phyloP scores from a whole-genome alignment of 2,113 vertebrate species.

The Glaucidium brasilianum region DNA sequence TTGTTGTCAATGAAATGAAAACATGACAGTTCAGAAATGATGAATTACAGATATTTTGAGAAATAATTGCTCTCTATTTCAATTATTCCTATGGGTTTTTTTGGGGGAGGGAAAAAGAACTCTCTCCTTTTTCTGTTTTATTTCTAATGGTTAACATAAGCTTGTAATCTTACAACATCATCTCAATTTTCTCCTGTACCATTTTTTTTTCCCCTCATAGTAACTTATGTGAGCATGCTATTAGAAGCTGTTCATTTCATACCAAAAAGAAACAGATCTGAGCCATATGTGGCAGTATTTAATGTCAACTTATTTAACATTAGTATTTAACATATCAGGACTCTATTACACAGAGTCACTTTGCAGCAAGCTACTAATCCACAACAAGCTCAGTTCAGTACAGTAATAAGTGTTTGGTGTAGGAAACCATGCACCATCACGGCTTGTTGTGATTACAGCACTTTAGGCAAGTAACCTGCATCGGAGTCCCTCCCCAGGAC shows the following conservation, averaged over 20 bases:
- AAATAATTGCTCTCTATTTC: background rate
- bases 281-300: background rate
- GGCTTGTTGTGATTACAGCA: background rate
- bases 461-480: background rate
- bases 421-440: background rate
- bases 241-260: conserved; percentile 9
- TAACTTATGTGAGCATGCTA: background rate
- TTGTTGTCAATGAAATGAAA: background rate
- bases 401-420: background rate
- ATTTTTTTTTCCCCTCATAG: background rate
- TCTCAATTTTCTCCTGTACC: background rate
- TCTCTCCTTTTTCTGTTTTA: background rate
- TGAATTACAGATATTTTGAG: background rate
- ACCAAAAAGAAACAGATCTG: background rate
- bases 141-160: background rate
- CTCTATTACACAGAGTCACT: background rate
- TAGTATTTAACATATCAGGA: background rate
- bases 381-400: background rate
- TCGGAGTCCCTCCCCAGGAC: background rate
- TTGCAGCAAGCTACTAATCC: background rate
- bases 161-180: background rate
- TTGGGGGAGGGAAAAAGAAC: background rate
- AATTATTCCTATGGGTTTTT: background rate
- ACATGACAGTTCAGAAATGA: background rate
- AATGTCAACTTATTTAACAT: background rate